phyloP scores from a whole-genome alignment of 1,140 invertebrate species.

The Panulirus ornatus region DNA sequence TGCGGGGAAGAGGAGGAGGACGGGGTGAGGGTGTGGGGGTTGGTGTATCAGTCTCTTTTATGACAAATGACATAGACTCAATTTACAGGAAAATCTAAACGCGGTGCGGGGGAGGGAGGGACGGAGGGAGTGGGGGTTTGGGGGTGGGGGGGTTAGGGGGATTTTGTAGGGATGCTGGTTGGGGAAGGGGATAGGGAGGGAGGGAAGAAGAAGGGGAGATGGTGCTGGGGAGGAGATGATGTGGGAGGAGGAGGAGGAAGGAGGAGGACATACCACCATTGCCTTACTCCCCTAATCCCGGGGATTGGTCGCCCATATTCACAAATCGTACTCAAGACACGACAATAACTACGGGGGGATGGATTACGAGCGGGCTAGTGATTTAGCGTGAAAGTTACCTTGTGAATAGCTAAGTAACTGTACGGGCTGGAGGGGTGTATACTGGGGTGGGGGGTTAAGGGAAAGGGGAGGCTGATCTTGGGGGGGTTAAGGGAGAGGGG shows the following conservation, averaged over 20 bases:
- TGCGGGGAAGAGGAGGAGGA: no score
- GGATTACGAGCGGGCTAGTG: background rate
- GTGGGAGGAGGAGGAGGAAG: background rate
- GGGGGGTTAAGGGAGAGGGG: background rate
- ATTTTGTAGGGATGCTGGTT: no score
- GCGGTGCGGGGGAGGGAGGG: background rate
- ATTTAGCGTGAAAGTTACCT: background rate
- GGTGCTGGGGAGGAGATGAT: no score
- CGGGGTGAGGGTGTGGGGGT: no score
- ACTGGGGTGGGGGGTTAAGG: background rate
- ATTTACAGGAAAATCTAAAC: slow-evolving; percentile 60
- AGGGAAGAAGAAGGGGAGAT: no score
- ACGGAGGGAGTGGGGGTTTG: background rate
- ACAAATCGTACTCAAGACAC: background rate
- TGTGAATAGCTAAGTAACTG: background rate
- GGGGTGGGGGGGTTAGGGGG: no score
- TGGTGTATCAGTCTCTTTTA: slow-evolving; percentile 58
- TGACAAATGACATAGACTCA: slow-evolving; percentile 60
- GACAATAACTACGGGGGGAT: slow-evolving; percentile 11
- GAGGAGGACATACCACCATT: background rate
- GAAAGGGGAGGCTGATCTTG: background rate
- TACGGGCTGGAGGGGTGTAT: no score
- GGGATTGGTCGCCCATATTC: slow-evolving; percentile 7
- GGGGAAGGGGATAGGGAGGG: no score
- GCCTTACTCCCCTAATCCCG: slow-evolving; percentile 22